phyloP scores from a whole-genome alignment of 2,797 vertebrate species.

The Coilia nasus region DNA sequence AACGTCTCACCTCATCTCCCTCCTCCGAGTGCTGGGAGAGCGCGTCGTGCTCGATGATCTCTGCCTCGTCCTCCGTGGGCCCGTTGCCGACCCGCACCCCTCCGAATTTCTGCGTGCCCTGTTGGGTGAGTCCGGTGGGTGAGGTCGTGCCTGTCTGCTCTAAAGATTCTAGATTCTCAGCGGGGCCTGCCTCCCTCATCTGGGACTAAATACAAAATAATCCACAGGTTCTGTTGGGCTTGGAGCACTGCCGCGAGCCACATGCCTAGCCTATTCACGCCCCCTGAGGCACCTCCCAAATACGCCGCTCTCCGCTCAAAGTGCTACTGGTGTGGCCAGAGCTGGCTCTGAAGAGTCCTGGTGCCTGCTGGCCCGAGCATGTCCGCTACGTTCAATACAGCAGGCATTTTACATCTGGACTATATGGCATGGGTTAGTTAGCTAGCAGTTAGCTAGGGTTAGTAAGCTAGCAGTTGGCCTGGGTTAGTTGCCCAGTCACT shows the following conservation, averaged over 20 bases:
- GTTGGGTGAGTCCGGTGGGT: conserved; percentile 87
- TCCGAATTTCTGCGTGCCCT: conserved; percentile 99
- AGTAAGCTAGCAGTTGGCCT: background rate
- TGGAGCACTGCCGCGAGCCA: conserved; percentile 72
- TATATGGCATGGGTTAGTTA: background rate
- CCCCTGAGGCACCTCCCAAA: conserved; percentile 50
- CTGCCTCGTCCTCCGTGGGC: conserved; percentile 98
- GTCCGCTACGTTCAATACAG: background rate
- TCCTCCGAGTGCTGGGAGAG: conserved; percentile 98
- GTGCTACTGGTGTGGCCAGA: background rate
- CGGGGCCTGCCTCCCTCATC: conserved; percentile 83
- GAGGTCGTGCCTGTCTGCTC: conserved; percentile 83
- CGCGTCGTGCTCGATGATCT: conserved; percentile 99
- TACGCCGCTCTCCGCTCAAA: background rate
- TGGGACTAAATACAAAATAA: conserved; percentile 84
- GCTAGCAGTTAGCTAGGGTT: background rate
- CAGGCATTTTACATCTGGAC: background rate
- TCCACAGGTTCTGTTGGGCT: conserved; percentile 82
- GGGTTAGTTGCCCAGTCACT: background rate
- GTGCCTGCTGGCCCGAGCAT: background rate
- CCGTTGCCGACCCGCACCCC: conserved; percentile 98
- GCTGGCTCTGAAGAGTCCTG: background rate
- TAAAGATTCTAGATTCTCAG: conserved; percentile 85
- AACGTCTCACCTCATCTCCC: conserved; percentile 92
- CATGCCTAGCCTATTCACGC: conserved; percentile 27